Base-by-base conservation (phyloP, 2,113 vertebrate genomes). In the Callipepla californica region DNA sequence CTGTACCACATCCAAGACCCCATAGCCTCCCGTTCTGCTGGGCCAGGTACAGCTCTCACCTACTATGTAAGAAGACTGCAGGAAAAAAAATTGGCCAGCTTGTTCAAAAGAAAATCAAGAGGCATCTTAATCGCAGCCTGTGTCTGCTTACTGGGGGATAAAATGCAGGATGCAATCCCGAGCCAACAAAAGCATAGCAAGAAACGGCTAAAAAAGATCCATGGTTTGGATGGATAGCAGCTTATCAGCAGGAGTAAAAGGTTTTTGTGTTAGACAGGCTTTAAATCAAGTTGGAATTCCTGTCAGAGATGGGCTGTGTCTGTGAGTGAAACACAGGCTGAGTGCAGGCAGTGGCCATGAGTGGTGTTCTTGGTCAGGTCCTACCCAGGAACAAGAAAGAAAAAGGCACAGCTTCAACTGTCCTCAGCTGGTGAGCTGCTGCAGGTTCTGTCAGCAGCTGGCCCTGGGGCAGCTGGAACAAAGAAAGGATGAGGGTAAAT, bases 1-100 rank as follows among this genome's bases (percentile, higher is more conserved):
- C 51, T 2, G 1, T 28, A 20, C 7, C 3, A 1, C 4, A 14
- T 12, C 26, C 17, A 51, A 50, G 20, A 59, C 23, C 38, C 30
- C 13, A 11, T 42, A 75, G 62, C 44, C 32, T 58, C 1, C 0
- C 6, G 13, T 0, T 1, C 68, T 32, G 48, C 1, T 28, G 0
- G 0, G 15, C 67, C 32, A 44, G 1, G 2, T 11, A 38, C 23
- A 13, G 26, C 34, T 19, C 9, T 66, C n/a, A 13, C 19, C 58
- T 58, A 55, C 38, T n/a, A 5, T n/a, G 55, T 44, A 75, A 70
- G 34, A 58, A 38, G 16, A n/a, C n/a, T 40, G 7, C 0, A 2
- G 50, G 19, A 44, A 75, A 51, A 45, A 44, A 44, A 70, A 58
- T 22, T 11, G 50, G 38, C 6, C 21, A 59, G 25, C 5, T 84